Conservation (phyloP, 2,888 invertebrate genomes). For the Synergus japonicus region DNA sequence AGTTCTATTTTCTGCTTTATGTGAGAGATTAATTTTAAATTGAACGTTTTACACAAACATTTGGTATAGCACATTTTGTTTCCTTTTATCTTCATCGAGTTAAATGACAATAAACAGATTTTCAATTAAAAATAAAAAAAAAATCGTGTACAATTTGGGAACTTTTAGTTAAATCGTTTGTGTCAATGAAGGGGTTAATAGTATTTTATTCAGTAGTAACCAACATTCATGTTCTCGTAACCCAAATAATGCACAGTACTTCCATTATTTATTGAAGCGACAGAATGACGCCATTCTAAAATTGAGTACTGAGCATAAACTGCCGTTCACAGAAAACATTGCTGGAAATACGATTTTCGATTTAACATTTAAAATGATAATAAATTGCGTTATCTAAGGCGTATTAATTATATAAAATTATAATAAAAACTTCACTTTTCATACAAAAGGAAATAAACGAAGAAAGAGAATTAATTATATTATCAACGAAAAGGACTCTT, state of each 20-base stretch:
- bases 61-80: too few relatives aligned
- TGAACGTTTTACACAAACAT: too few relatives aligned
- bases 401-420: not conserved
- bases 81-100: too few relatives aligned
- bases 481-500: too few relatives aligned
- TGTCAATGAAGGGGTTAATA: not conserved
- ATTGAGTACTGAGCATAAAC: slow-evolving; percentile 11
- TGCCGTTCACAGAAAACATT: not conserved
- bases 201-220: not conserved
- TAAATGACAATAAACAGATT: too few relatives aligned
- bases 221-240: slow-evolving; percentile 18
- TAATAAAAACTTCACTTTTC: not conserved
- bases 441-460: not conserved
- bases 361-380: not conserved
- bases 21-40: too few relatives aligned
- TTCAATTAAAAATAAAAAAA: too few relatives aligned
- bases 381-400: not conserved
- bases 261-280: slow-evolving; percentile 29
- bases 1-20: not conserved
- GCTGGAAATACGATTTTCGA: not conserved
- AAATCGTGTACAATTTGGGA: too few relatives aligned
- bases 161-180: too few relatives aligned
- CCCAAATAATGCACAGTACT: slow-evolving; percentile 2
- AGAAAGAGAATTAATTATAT: not conserved
- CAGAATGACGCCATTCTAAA: slow-evolving; percentile 15